Evolutionary conservation across 2,113 vertebrate genomes (phyloP).

Genomic region (Apeltes quadracus): DNA sequence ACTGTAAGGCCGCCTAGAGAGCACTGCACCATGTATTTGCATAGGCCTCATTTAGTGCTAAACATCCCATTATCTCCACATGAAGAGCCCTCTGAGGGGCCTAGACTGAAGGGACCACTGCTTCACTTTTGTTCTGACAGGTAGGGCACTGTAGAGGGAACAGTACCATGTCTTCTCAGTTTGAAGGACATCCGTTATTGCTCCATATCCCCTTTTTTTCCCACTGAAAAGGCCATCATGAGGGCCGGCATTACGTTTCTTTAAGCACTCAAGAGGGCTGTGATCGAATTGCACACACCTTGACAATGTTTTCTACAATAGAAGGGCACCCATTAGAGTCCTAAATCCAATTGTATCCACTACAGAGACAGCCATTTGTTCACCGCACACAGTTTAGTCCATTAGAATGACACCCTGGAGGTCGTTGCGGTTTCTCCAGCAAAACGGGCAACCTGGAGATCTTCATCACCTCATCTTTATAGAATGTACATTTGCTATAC

Average conservation of each 20-base stretch:
- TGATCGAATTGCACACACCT: too few species aligned
- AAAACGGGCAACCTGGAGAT: neutral
- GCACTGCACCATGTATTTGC: neutral
- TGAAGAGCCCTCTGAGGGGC: neutral
- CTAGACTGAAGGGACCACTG: too few species aligned
- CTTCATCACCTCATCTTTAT: neutral
- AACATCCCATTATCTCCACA: neutral
- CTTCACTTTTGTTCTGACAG: neutral
- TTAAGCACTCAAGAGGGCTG: too few species aligned
- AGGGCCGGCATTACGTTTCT: neutral
- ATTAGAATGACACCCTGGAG: neutral
- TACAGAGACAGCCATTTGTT: neutral
- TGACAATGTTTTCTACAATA: neutral
- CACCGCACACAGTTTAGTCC: neutral
- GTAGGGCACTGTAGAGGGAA: neutral
- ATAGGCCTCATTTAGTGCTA: neutral
- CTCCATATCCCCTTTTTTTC: neutral
- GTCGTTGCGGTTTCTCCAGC: neutral
- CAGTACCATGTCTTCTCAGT: neutral
- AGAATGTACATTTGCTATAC: neutral
- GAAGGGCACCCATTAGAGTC: neutral
- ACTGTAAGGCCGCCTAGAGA: too few species aligned
- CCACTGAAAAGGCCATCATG: neutral
- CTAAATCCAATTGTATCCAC: neutral
- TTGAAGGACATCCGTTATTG: neutral